A percentile compares a stretch with the other conserved stretches of the same genome.
Conservation (phyloP, 1,140 invertebrate genomes). For the Harpegnathos saltator region DNA sequence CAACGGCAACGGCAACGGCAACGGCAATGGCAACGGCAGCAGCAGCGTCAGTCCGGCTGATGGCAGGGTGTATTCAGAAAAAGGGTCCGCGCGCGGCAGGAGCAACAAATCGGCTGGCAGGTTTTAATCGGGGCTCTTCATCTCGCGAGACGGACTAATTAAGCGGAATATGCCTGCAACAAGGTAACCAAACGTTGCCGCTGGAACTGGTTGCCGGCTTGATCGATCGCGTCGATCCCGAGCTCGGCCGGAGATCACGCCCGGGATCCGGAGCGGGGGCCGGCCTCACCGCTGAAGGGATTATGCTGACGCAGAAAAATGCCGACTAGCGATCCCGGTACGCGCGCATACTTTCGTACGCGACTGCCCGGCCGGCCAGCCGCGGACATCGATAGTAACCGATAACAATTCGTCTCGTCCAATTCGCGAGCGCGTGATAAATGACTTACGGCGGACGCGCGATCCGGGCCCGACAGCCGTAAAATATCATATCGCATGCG, state of each 20-base stretch:
- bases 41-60: constrained; percentile 24
- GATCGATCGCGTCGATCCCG: constrained; percentile 61
- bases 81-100: constrained; percentile 22
- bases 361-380: too few relatives aligned
- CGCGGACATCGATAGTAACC: constrained; percentile 21
- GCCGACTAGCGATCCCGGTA: not conserved
- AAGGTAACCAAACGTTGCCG: constrained; percentile 66
- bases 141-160: constrained; percentile 66
- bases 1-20: not conserved
- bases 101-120: constrained; percentile 62
- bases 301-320: constrained; percentile 42
- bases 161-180: constrained; percentile 65
- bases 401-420: constrained; percentile 33
- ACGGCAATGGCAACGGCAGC: too few relatives aligned
- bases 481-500: constrained; percentile 33
- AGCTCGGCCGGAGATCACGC: constrained; percentile 22
- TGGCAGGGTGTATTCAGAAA: constrained; percentile 39
- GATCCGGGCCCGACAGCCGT: constrained; percentile 19
- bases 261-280: constrained; percentile 2
- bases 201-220: constrained; percentile 54
- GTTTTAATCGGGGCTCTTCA: constrained; percentile 69
- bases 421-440: constrained; percentile 15
- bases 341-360: not conserved
- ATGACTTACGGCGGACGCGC: constrained; percentile 4
- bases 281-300: not conserved